phyloP scores from a whole-genome alignment of 2,888 invertebrate species.

The Pandemis corylana region DNA sequence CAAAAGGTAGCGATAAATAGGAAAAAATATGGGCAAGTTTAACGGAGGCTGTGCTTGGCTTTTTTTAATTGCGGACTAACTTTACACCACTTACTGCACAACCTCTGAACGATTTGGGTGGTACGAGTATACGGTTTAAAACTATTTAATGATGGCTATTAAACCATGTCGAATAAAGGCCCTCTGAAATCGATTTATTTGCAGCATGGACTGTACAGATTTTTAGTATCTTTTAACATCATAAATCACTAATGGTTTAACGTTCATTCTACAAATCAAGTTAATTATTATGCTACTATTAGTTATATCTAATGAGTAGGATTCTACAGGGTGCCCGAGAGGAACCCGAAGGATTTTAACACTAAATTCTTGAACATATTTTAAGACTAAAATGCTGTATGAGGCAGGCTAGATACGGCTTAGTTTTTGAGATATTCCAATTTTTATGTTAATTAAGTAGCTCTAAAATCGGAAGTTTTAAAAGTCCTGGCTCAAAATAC shows the following conservation, averaged over 20 bases:
- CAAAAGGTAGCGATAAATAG: background rate
- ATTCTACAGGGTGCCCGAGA: background rate
- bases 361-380: too few species aligned
- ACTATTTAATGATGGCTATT: background rate
- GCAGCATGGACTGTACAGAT: background rate
- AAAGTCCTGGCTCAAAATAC: too few species aligned
- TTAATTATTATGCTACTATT: constrained; percentile 48
- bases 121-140: background rate
- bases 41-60: too few species aligned
- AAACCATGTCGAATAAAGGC: background rate
- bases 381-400: too few species aligned
- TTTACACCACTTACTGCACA: background rate
- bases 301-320: constrained; percentile 42
- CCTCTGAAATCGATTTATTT: constrained; percentile 16
- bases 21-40: background rate
- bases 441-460: too few species aligned
- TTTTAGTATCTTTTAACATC: constrained; percentile 10
- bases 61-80: background rate
- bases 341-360: too few species aligned
- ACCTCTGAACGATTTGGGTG: background rate
- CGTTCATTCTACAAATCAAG: constrained; percentile 63
- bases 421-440: too few species aligned
- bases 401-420: too few species aligned
- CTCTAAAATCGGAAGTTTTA: too few species aligned
- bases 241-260: constrained; percentile 58